Conservation (phyloP, 1,140 invertebrate genomes). For the Trachelipus rathkii region DNA sequence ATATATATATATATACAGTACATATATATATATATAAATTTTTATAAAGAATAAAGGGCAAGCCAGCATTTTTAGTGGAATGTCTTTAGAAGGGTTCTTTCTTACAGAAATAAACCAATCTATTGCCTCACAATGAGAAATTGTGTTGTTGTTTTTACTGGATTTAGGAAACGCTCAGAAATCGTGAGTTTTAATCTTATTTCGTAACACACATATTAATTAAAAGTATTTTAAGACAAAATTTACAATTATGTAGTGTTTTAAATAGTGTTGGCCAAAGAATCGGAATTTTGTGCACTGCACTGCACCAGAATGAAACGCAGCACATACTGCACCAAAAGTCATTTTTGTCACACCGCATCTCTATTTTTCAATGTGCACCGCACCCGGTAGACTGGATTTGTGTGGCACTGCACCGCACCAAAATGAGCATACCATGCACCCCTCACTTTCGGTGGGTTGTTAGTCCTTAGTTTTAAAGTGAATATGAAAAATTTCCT, state of each 20-base stretch:
- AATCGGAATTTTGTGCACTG: no score
- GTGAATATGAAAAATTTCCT: no score
- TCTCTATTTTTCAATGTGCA: no score
- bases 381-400: no score
- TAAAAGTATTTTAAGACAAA: constrained; percentile 19
- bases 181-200: constrained; percentile 57
- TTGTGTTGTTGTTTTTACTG: constrained; percentile 81
- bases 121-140: constrained; percentile 81
- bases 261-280: background rate
- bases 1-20: no score
- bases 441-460: no score
- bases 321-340: no score
- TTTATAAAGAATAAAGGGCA: constrained; percentile 63
- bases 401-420: no score
- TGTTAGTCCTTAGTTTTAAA: no score
- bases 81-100: constrained; percentile 62
- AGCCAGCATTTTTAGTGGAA: constrained; percentile 69
- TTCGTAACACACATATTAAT: constrained; percentile 32
- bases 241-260: background rate
- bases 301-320: no score
- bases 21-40: constrained; percentile 12
- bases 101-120: constrained; percentile 69
- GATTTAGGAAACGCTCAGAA: constrained; percentile 80
- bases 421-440: no score
- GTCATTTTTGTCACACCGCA: no score